A percentile compares a stretch with the other conserved stretches of the same genome.
Conservation (phyloP, 1,140 invertebrate genomes). For the Nebria ingens region DNA sequence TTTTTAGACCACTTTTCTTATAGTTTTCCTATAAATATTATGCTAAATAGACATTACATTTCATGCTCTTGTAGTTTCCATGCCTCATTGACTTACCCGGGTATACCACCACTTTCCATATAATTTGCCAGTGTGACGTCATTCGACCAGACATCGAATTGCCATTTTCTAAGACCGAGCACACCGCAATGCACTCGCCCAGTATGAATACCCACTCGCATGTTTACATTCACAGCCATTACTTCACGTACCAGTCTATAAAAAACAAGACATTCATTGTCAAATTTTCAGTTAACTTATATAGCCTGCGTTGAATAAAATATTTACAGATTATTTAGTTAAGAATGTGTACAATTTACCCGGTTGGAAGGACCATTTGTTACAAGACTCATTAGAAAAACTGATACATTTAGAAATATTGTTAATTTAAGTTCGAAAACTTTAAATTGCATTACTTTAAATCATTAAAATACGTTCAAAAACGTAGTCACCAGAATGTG, state of each 20-base stretch:
- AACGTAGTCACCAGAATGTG: too few relatives aligned
- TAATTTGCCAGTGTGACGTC: constrained; percentile 92
- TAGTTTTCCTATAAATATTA: neutral
- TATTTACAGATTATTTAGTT: neutral
- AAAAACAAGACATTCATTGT: neutral
- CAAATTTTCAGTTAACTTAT: too few relatives aligned
- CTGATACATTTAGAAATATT: too few relatives aligned
- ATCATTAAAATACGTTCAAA: too few relatives aligned
- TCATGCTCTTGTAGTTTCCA: neutral
- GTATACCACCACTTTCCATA: constrained; percentile 91
- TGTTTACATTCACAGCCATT: constrained; percentile 85
- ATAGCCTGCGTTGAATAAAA: too few relatives aligned
- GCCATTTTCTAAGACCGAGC: constrained; percentile 81
- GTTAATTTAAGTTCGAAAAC: too few relatives aligned
- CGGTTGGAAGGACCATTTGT: neutral
- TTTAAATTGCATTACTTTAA: too few relatives aligned
- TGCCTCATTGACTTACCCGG: constrained; percentile 55
- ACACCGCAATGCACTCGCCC: constrained; percentile 90
- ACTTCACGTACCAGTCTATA: constrained; percentile 75
- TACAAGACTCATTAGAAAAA: neutral
- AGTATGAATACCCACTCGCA: constrained; percentile 91
- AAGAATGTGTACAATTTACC: neutral
- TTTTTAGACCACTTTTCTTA: neutral
- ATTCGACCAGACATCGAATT: constrained; percentile 93
- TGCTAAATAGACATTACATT: neutral